A percentile compares a stretch with the other conserved stretches of the same genome.
Conservation (phyloP, 2,113 vertebrate genomes). For the Amblyornis subalaris region DNA sequence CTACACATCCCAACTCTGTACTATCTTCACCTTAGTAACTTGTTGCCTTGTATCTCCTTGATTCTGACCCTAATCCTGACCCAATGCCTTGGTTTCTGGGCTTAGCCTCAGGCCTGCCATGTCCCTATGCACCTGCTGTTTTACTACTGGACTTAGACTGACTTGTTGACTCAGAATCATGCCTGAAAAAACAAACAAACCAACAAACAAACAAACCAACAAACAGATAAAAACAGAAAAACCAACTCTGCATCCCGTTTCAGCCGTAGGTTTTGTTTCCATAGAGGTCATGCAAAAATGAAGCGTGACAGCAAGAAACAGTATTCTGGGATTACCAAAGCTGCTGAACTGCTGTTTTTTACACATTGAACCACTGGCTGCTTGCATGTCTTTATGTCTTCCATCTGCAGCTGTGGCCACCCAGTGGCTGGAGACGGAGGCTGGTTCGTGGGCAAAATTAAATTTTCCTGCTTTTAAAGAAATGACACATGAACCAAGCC, state of each 20-base stretch:
- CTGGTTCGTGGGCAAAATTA: neutral
- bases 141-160: neutral
- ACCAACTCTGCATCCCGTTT: neutral
- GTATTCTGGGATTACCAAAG: neutral
- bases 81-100: neutral
- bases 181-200: neutral
- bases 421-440: neutral
- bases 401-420: neutral
- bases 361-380: neutral
- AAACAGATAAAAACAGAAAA: neutral
- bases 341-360: neutral
- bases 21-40: neutral
- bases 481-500: neutral
- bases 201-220: neutral
- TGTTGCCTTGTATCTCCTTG: neutral
- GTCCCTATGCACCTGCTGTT: neutral
- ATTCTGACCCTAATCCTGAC: neutral
- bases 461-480: neutral
- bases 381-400: neutral
- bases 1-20: neutral
- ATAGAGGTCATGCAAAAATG: neutral
- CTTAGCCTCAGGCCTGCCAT: neutral
- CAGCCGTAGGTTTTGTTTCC: neutral
- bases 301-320: neutral
- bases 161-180: neutral